phyloP scores from a whole-genome alignment of 2,888 invertebrate genomes.

The Agrotis ipsilon region DNA sequence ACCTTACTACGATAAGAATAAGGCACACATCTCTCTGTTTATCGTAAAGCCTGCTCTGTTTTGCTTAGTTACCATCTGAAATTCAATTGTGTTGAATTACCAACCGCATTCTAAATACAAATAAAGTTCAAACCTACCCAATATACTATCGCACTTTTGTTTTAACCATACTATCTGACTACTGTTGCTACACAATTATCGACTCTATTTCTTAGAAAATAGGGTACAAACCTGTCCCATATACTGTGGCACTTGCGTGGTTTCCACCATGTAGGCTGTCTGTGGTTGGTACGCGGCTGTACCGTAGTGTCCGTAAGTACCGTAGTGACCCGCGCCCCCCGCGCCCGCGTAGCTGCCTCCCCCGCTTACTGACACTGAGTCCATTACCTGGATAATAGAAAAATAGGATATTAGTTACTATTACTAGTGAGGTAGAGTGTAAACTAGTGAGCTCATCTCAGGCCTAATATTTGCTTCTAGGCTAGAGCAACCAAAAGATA shows the following conservation, averaged over 20 bases:
- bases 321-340: slow-evolving; percentile 85
- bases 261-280: slow-evolving; percentile 88
- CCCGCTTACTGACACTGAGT: slow-evolving; percentile 86
- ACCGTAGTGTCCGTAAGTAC: slow-evolving; percentile 88
- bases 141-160: too few species aligned
- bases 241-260: slow-evolving; percentile 86
- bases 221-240: slow-evolving; percentile 84
- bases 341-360: slow-evolving; percentile 83
- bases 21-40: neutral
- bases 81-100: too few species aligned
- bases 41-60: neutral
- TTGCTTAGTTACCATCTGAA: neutral
- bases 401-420: neutral
- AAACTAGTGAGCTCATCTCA: too few species aligned
- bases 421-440: neutral
- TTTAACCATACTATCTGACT: too few species aligned
- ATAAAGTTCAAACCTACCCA: too few species aligned
- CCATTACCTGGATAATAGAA: slow-evolving; percentile 81
- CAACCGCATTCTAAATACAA: too few species aligned
- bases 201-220: accelerated
- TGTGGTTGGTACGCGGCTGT: slow-evolving; percentile 86
- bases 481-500: too few species aligned
- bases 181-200: neutral
- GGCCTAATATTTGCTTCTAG: too few species aligned
- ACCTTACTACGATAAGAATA: neutral